Conservation (phyloP, 2,797 vertebrate genomes). For the Falco novaeseelandiae region DNA sequence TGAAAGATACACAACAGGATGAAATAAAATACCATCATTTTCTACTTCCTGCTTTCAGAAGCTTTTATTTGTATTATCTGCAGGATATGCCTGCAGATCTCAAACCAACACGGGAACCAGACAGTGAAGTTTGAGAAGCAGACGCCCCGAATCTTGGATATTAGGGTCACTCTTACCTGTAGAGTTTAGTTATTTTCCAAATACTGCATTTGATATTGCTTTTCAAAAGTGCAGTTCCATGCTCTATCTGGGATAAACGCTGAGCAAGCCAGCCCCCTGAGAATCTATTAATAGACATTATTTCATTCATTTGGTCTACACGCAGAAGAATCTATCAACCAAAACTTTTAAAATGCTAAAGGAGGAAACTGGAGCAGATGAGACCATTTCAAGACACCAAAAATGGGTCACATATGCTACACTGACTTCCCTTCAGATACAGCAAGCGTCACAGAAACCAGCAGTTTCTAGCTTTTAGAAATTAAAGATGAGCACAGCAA, state of each 20-base stretch:
- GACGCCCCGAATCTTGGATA: not conserved
- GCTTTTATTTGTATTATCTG: not conserved
- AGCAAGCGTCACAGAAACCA: not conserved
- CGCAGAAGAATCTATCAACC: not conserved
- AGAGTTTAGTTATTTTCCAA: not conserved
- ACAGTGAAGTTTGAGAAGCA: not conserved
- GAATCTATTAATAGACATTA: not conserved
- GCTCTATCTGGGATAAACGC: not conserved
- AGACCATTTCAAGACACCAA: not conserved
- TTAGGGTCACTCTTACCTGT: not conserved
- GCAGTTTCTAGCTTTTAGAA: not conserved
- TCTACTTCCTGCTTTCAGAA: not conserved
- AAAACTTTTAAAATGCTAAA: not conserved
- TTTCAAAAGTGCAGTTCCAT: not conserved
- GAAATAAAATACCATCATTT: not conserved
- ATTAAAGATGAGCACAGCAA: not conserved
- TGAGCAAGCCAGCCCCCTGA: not conserved
- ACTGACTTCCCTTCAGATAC: not conserved
- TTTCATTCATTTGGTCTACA: not conserved
- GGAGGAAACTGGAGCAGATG: conserved; percentile 38
- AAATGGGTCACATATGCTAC: conserved; percentile 27
- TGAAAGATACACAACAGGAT: not conserved
- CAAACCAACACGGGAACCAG: not conserved
- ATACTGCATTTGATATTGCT: not conserved
- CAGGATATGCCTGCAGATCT: not conserved